These are phyloP conservation scores for Myotis yumanensis DNA, from an alignment of 2,113 vertebrate species.

Conservation along the genomic window DNA sequence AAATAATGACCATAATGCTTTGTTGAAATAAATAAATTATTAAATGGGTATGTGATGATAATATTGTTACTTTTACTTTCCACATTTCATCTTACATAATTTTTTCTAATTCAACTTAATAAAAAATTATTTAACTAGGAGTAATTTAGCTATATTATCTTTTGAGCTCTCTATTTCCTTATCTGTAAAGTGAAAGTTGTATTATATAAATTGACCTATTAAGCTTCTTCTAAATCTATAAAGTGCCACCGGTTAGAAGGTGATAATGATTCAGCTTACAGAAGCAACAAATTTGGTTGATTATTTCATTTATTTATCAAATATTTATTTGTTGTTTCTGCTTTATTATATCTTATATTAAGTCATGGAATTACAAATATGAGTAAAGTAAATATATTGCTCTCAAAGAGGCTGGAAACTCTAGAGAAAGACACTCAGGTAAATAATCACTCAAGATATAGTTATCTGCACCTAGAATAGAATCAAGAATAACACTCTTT, in stretches of 20 bases:
- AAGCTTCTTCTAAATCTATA: neutral
- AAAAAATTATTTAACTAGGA: neutral
- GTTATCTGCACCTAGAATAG: neutral
- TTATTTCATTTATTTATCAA: neutral
- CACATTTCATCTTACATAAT: neutral
- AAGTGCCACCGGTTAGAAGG: neutral
- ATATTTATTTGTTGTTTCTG: neutral
- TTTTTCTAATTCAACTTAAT: neutral
- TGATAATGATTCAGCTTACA: neutral
- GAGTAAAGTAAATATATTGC: neutral
- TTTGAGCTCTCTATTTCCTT: neutral
- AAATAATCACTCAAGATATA: neutral
- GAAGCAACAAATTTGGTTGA: neutral
- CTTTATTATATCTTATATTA: neutral
- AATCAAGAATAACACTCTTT: neutral
- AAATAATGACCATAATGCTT: neutral
- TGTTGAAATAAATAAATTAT: neutral
- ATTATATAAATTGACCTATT: neutral
- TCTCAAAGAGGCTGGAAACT: neutral
- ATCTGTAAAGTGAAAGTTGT: neutral
- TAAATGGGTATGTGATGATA: neutral
- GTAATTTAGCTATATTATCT: neutral
- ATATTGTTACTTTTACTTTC: neutral
- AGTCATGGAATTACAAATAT: neutral
- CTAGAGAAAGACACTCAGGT: neutral